These are phyloP conservation scores for Venusia cambrica DNA, from an alignment of 2,888 invertebrate genomes.

Conservation along the genomic window DNA sequence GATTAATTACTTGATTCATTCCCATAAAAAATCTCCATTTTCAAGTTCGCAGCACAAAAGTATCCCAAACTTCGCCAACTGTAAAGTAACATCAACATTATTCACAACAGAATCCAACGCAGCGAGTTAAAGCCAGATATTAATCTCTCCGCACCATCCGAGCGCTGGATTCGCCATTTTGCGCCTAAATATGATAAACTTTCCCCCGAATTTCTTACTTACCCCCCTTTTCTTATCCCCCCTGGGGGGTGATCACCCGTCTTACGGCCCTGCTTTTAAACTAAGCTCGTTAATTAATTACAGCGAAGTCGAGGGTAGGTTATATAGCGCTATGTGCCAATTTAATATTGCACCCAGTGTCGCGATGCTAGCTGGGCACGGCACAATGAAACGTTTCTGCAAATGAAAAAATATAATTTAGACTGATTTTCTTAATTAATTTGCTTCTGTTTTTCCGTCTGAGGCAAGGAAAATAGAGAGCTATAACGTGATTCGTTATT, in stretches of 20 bases:
- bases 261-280: constrained; percentile 82
- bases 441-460: constrained; percentile 4
- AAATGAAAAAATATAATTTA: constrained; percentile 20
- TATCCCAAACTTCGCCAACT: constrained; percentile 39
- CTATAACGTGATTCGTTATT: no score
- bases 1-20: no score
- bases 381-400: constrained; percentile 25
- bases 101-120: constrained; percentile 74
- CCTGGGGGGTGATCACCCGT: constrained; percentile 59
- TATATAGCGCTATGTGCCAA: constrained; percentile 75
- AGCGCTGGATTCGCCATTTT: constrained; percentile 80
- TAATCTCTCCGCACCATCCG: constrained; percentile 75
- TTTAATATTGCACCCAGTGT: constrained; percentile 64
- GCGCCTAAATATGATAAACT: constrained; percentile 82
- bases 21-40: no score
- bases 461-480: neutral
- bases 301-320: constrained; percentile 74
- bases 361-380: constrained; percentile 26
- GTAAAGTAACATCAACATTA: constrained; percentile 66
- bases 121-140: constrained; percentile 78
- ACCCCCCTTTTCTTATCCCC: constrained; percentile 61
- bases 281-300: constrained; percentile 83
- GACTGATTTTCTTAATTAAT: constrained; percentile 12
- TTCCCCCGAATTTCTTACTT: constrained; percentile 78
- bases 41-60: constrained; percentile 1